Percentiles rank a stretch among this genome's conserved stretches.
These are phyloP conservation scores for Ochotona princeps DNA, from an alignment of 2,113 vertebrate species.

Conservation along the genomic window DNA sequence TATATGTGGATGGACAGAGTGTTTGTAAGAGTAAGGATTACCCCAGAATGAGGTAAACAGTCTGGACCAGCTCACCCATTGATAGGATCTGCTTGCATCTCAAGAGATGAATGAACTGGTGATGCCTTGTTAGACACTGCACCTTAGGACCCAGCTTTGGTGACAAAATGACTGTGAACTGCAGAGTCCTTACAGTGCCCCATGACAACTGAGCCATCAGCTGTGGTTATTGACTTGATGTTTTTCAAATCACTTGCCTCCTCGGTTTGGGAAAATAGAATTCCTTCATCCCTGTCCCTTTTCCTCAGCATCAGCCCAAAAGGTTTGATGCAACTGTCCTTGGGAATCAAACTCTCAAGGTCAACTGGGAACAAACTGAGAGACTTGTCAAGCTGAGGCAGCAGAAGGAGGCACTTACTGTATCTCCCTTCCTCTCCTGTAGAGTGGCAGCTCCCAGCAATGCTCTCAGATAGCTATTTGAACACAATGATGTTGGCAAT, in stretches of 20 bases:
- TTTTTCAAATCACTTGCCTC: neutral
- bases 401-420: neutral
- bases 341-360: neutral
- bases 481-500: neutral
- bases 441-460: neutral
- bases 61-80: neutral
- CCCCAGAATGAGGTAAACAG: neutral
- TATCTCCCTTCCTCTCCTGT: neutral
- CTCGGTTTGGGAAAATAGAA: neutral
- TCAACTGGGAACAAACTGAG: neutral
- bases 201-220: too few species aligned
- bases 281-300: neutral
- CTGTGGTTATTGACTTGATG: neutral
- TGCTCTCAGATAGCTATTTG: neutral
- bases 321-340: neutral
- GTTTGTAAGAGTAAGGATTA: neutral
- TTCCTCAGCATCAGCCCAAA: neutral
- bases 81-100: neutral
- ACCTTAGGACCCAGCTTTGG: neutral
- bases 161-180: neutral
- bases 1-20: neutral
- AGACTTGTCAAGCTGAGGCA: neutral
- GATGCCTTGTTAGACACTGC: neutral
- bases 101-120: neutral
- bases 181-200: neutral